Evolutionary conservation across 2,797 vertebrate genomes (phyloP).

Genomic region (Denticeps clupeoides): DNA sequence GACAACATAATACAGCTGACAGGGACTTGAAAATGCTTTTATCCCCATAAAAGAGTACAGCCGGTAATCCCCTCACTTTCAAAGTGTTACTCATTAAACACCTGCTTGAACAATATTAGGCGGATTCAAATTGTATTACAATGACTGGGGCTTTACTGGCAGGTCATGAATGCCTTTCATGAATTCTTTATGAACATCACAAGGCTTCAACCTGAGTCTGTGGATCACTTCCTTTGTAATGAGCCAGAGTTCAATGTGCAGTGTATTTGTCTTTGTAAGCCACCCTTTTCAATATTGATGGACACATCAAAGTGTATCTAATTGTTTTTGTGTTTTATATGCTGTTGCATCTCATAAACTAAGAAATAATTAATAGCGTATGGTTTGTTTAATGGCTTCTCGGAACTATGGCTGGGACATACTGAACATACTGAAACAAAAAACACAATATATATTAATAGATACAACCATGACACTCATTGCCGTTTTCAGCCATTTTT

Average conservation of each 20-base stretch:
- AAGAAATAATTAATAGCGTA: no score
- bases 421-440: no score
- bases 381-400: no score
- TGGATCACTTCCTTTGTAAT: constrained; percentile 30
- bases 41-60: constrained; percentile 15
- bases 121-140: constrained; percentile 11
- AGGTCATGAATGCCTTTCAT: constrained; percentile 30
- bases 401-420: no score
- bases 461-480: no score
- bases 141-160: constrained; percentile 16
- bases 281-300: constrained; percentile 21
- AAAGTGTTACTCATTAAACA: constrained; percentile 31
- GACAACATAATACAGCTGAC: no score
- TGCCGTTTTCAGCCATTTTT: no score
- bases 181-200: constrained; percentile 32
- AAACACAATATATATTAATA: no score
- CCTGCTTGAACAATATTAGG: constrained; percentile 31
- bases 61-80: constrained; percentile 23
- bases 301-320: no score
- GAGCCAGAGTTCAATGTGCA: constrained; percentile 32
- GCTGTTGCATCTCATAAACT: no score
- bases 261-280: constrained; percentile 35
- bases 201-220: constrained; percentile 19
- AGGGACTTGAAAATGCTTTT: constrained; percentile 1
- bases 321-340: no score